Conservation (phyloP, 2,888 invertebrate genomes). For the Xanthostigma xanthostigma region DNA sequence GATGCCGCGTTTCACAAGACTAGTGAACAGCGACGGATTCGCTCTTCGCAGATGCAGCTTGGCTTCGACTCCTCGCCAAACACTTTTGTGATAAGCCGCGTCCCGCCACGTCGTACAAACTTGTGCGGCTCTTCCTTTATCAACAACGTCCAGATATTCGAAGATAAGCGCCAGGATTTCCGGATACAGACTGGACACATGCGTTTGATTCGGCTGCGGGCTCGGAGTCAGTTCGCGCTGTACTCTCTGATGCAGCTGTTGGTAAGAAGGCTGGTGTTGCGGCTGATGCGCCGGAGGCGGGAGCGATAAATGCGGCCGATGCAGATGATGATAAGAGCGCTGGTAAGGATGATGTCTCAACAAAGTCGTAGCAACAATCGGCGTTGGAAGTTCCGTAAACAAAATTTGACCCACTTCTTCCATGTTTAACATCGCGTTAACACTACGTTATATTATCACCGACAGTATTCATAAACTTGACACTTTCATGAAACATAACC, state of each 20-base stretch:
- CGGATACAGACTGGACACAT: conserved; percentile 80
- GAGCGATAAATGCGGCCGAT: conserved; percentile 27
- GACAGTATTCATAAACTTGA: no score
- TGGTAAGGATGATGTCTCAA: conserved; percentile 34
- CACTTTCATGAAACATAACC: no score
- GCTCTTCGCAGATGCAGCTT: conserved; percentile 74
- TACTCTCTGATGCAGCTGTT: conserved; percentile 21
- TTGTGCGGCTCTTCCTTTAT: conserved; percentile 81
- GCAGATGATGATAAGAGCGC: conserved; percentile 26
- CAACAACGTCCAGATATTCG: conserved; percentile 72
- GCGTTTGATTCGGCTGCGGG: conserved; percentile 42
- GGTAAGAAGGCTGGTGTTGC: conserved; percentile 25
- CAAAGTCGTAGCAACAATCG: conserved; percentile 32
- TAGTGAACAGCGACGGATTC: conserved; percentile 71
- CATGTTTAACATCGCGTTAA: conserved; percentile 23
- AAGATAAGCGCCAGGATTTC: conserved; percentile 88
- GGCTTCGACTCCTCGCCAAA: conserved; percentile 90
- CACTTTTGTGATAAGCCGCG: conserved; percentile 80
- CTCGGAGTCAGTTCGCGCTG: conserved; percentile 14
- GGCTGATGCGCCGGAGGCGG: conserved; percentile 51
- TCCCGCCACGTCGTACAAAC: conserved; percentile 83
- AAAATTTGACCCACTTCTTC: conserved; percentile 38
- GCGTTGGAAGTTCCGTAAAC: conserved; percentile 42
- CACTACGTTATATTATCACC: not conserved
- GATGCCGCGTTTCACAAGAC: conserved; percentile 76